These are phyloP conservation scores for Setophaga kirtlandii DNA, from an alignment of 2,113 vertebrate species.

Conservation along the genomic window DNA sequence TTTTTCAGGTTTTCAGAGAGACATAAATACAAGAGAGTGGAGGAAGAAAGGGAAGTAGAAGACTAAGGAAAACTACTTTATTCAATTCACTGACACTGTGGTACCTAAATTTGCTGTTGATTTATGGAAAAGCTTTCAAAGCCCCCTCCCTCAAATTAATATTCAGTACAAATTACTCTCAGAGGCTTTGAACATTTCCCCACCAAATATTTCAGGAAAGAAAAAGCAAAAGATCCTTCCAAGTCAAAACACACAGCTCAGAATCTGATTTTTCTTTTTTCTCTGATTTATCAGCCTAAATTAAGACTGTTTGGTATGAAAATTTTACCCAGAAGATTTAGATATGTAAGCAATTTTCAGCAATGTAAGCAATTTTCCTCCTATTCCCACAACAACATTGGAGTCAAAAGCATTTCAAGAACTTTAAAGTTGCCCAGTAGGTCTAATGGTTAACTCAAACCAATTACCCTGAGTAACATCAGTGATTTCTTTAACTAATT, in stretches of 20 bases:
- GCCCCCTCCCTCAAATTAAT: background rate
- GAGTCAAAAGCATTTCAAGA: background rate
- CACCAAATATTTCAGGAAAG: background rate
- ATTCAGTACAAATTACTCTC: background rate
- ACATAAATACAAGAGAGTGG: background rate
- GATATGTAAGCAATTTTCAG: background rate
- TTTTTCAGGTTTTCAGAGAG: background rate
- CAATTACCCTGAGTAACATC: background rate
- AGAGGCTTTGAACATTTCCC: background rate
- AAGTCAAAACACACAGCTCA: background rate
- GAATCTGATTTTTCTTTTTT: background rate
- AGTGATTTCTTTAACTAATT: background rate
- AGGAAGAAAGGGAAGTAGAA: background rate
- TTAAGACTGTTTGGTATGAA: conserved; percentile 6
- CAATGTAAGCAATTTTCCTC: background rate
- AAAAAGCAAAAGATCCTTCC: background rate
- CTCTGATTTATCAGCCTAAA: background rate
- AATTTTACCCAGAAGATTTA: conserved; percentile 6
- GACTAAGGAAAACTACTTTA: background rate
- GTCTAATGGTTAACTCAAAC: background rate
- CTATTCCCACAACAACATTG: background rate
- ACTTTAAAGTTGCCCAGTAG: background rate
- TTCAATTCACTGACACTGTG: background rate
- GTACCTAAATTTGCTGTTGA: background rate
- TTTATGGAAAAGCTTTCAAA: background rate